phyloP scores from a whole-genome alignment of 23 tunicate species.

The Ciona savignyi region DNA sequence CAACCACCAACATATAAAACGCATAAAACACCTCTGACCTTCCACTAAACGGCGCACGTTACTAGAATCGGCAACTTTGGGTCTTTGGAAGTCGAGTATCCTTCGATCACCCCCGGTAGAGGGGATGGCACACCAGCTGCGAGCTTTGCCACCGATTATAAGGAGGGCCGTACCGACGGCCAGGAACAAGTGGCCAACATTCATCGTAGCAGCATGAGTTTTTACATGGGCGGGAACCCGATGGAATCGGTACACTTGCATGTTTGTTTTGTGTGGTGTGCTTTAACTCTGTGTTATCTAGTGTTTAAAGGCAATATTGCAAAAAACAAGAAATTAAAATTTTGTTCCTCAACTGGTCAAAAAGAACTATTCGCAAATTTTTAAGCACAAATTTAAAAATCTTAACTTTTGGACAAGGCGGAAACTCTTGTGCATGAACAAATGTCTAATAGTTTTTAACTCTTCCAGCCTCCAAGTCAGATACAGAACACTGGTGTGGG shows the following conservation, averaged over 20 bases:
- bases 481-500: not conserved
- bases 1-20: too few species aligned
- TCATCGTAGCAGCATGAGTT: not conserved
- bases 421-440: too few species aligned
- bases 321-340: too few species aligned
- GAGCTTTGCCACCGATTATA: not conserved
- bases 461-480: conserved; percentile 13
- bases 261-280: not conserved
- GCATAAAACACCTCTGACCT: too few species aligned
- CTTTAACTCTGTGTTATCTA: too few species aligned
- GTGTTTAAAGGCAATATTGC: too few species aligned
- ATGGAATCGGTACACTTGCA: not conserved
- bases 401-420: too few species aligned
- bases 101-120: not conserved
- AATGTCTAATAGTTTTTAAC: not conserved
- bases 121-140: conserved; percentile 12
- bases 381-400: too few species aligned
- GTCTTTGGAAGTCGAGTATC: conserved; percentile 13
- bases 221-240: conserved; percentile 21
- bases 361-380: too few species aligned
- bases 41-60: too few species aligned
- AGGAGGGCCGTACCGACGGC: conserved; percentile 6
- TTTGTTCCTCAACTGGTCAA: too few species aligned
- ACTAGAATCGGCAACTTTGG: conserved; percentile 25
- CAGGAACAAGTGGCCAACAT: conserved; percentile 5